Evolutionary conservation across 1,140 invertebrate species (phyloP).

Genomic region (Vanessa tameamea): DNA sequence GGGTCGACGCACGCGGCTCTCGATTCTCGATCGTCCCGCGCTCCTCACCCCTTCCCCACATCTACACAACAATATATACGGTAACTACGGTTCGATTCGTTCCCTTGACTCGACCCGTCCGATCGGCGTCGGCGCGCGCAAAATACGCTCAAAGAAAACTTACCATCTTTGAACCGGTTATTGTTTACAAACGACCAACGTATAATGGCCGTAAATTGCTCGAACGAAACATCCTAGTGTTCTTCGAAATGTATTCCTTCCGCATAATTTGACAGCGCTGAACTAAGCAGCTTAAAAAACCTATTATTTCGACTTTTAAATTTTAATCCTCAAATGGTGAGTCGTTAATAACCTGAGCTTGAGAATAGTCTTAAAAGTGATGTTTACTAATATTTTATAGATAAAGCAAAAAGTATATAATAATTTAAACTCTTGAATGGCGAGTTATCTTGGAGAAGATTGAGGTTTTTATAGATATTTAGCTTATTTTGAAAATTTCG

Average conservation of each 20-base stretch:
- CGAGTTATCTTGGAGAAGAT: too few species aligned
- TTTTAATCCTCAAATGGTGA: slow-evolving; percentile 16
- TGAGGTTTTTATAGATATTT: too few species aligned
- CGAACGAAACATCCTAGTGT: slow-evolving; percentile 58
- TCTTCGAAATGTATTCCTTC: slow-evolving; percentile 56
- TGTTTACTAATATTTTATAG: too few species aligned
- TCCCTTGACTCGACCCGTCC: slow-evolving; percentile 43
- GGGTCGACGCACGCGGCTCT: slow-evolving; percentile 74
- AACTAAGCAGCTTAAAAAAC: slow-evolving; percentile 31
- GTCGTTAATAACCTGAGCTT: not conserved
- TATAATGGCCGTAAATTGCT: slow-evolving; percentile 68
- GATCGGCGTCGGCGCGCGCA: slow-evolving; percentile 52
- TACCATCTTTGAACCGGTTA: slow-evolving; percentile 69
- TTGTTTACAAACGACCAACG: slow-evolving; percentile 70
- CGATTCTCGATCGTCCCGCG: slow-evolving; percentile 58
- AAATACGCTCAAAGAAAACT: slow-evolving; percentile 68
- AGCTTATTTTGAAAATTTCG: too few species aligned
- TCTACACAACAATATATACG: slow-evolving; percentile 52
- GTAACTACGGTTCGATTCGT: slow-evolving; percentile 56
- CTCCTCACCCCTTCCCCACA: slow-evolving; percentile 35
- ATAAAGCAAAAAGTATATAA: too few species aligned
- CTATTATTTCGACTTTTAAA: not conserved
- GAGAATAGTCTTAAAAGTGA: too few species aligned
- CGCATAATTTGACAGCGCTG: slow-evolving; percentile 47
- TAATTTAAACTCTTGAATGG: too few species aligned